Evolutionary conservation across 1,140 invertebrate species (phyloP).

Genomic region (Caerostris extrusa): DNA sequence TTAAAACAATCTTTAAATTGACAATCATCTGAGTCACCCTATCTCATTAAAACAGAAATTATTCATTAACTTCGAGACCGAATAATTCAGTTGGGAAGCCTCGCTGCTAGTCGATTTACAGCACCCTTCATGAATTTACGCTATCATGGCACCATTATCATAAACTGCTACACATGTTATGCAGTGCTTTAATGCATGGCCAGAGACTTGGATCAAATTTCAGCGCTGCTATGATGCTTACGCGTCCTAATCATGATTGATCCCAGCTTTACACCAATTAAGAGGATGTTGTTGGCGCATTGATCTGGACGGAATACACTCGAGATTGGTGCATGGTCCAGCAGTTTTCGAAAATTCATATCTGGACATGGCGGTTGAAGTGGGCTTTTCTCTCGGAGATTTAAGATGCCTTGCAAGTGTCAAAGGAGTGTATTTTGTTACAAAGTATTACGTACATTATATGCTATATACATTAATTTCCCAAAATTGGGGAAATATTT

Average conservation of each 20-base stretch:
- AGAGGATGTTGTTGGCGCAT: background rate
- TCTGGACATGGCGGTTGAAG: too few relatives aligned
- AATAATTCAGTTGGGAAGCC: background rate
- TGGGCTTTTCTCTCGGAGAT: too few relatives aligned
- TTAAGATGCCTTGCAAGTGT: too few relatives aligned
- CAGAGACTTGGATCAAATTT: conserved; percentile 32
- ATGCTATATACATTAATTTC: too few relatives aligned
- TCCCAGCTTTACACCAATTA: conserved; percentile 55
- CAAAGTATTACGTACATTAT: too few relatives aligned
- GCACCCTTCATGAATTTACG: background rate
- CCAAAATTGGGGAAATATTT: too few relatives aligned
- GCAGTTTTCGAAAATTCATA: background rate
- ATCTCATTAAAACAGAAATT: background rate
- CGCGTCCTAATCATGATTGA: conserved; percentile 49
- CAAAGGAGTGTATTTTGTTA: too few relatives aligned
- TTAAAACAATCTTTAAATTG: background rate
- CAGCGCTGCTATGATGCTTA: background rate
- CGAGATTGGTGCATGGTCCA: background rate
- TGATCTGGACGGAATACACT: background rate
- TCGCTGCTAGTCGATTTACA: background rate
- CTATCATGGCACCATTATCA: conserved; percentile 25
- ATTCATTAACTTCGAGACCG: background rate
- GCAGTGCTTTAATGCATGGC: conserved; percentile 17
- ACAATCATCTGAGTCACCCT: background rate
- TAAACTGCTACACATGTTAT: conserved; percentile 18